These are phyloP conservation scores for Corticium candelabrum DNA, from an alignment of 37 sponge, comb jelly and placozoan genomes.

Conservation along the genomic window DNA sequence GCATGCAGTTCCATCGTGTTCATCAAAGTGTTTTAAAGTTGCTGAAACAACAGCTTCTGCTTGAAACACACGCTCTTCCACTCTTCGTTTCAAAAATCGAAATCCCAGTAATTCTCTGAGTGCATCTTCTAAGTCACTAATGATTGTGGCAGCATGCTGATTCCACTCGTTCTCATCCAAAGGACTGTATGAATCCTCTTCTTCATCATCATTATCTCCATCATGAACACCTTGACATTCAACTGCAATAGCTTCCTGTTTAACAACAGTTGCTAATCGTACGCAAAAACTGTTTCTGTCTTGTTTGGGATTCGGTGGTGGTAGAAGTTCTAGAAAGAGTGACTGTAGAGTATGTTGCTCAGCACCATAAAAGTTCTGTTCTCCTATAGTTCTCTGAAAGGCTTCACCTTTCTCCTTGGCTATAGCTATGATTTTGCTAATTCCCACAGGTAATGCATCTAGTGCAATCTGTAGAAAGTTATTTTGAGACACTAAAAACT, in stretches of 20 bases:
- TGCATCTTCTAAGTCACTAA: not conserved
- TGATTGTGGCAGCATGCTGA: not conserved
- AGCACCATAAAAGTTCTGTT: conserved; percentile 46
- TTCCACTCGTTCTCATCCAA: not conserved
- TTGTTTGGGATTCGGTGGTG: conserved; percentile 22
- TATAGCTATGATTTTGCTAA: conserved; percentile 32
- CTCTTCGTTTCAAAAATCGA: not conserved
- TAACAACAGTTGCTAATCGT: no score
- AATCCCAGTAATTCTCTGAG: not conserved
- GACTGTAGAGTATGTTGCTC: conserved; percentile 62
- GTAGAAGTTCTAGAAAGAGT: conserved; percentile 55
- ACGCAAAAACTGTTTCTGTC: not conserved
- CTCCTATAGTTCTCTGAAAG: conserved; percentile 12
- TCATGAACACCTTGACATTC: conserved; percentile 6
- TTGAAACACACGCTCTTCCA: not conserved
- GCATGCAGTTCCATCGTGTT: not conserved
- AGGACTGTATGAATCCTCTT: not conserved
- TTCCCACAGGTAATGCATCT: conserved; percentile 22
- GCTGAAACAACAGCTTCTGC: not conserved
- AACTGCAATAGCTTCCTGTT: not conserved
- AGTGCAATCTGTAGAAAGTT: conserved; percentile 51
- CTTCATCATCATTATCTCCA: not conserved
- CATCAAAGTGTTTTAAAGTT: not conserved
- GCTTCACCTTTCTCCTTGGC: conserved; percentile 49
- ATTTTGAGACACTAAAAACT: conserved; percentile 59